Evolutionary conservation across 2,888 invertebrate species (phyloP).

Genomic region (Pharmacophagus antenor): DNA sequence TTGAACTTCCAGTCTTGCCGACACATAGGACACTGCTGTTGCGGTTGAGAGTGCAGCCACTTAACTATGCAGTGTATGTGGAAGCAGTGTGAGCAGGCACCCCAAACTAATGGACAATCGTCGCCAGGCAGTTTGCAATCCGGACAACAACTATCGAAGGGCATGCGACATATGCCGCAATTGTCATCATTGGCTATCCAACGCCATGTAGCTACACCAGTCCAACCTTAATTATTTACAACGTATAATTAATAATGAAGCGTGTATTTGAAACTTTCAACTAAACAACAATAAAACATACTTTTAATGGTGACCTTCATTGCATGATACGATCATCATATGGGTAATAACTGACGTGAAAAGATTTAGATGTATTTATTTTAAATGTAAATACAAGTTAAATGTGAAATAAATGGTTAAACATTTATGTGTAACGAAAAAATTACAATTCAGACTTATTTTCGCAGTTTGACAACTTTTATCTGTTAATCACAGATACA

Average conservation of each 20-base stretch:
- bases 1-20: conserved; percentile 99
- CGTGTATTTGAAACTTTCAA: conserved; percentile 8
- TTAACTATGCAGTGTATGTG: conserved; percentile 99
- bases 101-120: conserved; percentile 99
- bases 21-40: conserved; percentile 97
- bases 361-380: background rate
- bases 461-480: no score
- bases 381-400: no score
- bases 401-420: no score
- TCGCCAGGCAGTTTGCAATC: conserved; percentile 98
- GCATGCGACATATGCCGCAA: conserved; percentile 99
- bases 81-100: conserved; percentile 99
- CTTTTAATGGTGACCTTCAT: conserved; percentile 85
- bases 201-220: conserved; percentile 98
- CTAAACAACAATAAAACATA: conserved; percentile 50
- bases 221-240: conserved; percentile 87
- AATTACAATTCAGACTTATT: no score
- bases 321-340: conserved; percentile 35
- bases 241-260: conserved; percentile 6
- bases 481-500: no score
- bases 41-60: conserved; percentile 97
- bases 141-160: conserved; percentile 98
- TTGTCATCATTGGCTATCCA: conserved; percentile 99
- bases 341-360: background rate
- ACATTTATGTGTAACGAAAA: no score